Base-by-base conservation (phyloP, 2,888 invertebrate genomes). In the Apamea epomidion region DNA sequence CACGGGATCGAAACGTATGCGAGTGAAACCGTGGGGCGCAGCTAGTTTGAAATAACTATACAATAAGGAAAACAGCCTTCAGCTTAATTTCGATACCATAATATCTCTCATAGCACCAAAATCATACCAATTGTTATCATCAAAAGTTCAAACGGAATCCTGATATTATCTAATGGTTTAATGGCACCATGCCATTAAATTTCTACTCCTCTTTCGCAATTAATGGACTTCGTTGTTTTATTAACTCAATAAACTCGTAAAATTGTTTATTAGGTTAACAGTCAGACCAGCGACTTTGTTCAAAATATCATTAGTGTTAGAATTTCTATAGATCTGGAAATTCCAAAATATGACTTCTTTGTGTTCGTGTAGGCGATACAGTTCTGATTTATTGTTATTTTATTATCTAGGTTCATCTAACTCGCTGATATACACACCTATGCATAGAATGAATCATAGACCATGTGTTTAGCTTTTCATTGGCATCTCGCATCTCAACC, bases 181-280 rank as follows among this genome's bases (percentile, higher is more conserved):
- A 37, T 37, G 3, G 0, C 29, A 74, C 21, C 42, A 45, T 12
- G 29, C 77, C 5, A 70, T 48, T 68, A 68, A 72, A 74, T 12
- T 67, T 76, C 72, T 42, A 48, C 65, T 75, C 18, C 37, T 54
- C 80, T 83, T 80, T 83, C 81, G 78, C 76, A 80, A 83, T 81
- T 78, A 87, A 81, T 29, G 60, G 25, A 76, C 69, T 75, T 48
- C 18, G 80, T 60, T 70, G 69, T 71, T 87, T 85, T 79, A 87
- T 78, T 32, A 69, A 68, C 68, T 62, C 68, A 62, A 86, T 78
- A 77, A 74, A 74, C 21, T 25, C 65, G 80, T 88, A 81, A 87
- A 80, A 74, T 64, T 29, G 68, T 83, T 18, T 68, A 32, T 16
- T 14, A 32, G 21, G 7, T 37, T 77, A 82, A 77, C 65, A 67